Percentiles rank a stretch among this genome's conserved stretches.
Conservation (phyloP, 2,113 vertebrate species). For the Sebastes fasciatus region DNA sequence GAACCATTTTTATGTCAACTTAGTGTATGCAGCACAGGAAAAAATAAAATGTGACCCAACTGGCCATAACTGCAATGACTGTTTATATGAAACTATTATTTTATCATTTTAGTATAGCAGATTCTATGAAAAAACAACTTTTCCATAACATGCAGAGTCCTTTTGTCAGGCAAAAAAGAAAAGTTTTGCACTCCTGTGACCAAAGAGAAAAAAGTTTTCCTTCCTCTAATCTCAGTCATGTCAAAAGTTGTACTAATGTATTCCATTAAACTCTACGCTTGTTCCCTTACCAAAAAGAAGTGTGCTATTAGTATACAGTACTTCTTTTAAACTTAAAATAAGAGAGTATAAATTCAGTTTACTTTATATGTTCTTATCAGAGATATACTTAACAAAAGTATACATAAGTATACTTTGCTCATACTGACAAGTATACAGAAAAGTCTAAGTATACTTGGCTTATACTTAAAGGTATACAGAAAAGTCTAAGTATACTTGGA, state of each 20-base stretch:
- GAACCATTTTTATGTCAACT: background rate
- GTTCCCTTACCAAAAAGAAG: background rate
- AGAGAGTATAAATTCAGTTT: too few species aligned
- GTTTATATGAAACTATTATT: background rate
- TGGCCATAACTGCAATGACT: background rate
- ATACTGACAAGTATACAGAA: too few species aligned
- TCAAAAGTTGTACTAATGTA: conserved; percentile 8
- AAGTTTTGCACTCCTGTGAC: background rate
- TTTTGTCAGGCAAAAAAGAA: background rate
- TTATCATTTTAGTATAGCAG: background rate
- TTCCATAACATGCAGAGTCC: background rate
- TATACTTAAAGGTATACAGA: too few species aligned
- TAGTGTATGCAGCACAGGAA: background rate
- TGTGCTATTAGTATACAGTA: too few species aligned
- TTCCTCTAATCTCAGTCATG: conserved; percentile 7
- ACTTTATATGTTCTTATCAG: too few species aligned
- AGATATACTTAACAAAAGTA: too few species aligned
- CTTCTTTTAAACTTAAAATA: too few species aligned
- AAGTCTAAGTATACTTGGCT: too few species aligned
- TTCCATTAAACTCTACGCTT: conserved; percentile 29
- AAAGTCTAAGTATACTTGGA: too few species aligned
- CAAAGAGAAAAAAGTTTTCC: conserved; percentile 4
- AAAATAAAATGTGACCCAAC: background rate
- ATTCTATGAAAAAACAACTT: background rate
- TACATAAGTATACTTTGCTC: too few species aligned